Conservation (phyloP, 2,797 vertebrate genomes). For the Aldrovandia affinis region DNA sequence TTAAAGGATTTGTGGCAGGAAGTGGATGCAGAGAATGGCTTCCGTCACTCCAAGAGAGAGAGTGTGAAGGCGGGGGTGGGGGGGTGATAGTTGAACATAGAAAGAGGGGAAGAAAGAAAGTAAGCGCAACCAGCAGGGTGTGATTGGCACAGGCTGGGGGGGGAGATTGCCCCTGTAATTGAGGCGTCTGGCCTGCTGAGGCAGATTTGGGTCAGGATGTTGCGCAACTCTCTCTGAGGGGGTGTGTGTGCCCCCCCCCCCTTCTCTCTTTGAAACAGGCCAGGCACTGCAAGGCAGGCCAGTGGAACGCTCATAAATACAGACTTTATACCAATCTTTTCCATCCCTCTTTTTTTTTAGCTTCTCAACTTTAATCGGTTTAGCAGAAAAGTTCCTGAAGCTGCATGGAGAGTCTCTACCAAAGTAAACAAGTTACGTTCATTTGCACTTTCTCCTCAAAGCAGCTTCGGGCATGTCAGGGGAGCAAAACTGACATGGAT, state of each 20-base stretch:
- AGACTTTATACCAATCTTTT: slow-evolving; percentile 19
- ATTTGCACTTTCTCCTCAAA: too few species aligned
- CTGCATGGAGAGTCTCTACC: slow-evolving; percentile 1
- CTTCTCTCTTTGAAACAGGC: too few species aligned
- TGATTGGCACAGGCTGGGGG: neutral
- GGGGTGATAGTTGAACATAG: neutral
- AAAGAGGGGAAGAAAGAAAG: slow-evolving; percentile 16
- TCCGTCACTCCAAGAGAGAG: neutral
- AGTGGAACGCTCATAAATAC: neutral
- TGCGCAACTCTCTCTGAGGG: neutral
- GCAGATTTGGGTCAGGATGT: neutral
- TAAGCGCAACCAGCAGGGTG: neutral
- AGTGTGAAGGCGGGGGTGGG: too few species aligned
- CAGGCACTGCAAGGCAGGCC: neutral
- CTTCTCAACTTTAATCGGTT: slow-evolving; percentile 10
- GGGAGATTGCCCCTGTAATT: neutral
- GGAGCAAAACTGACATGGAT: too few species aligned
- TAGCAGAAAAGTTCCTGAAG: slow-evolving; percentile 3
- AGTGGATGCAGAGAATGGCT: neutral
- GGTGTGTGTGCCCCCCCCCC: neutral
- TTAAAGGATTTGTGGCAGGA: neutral
- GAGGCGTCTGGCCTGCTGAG: neutral
- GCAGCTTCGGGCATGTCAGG: too few species aligned
- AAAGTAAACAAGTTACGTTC: neutral
- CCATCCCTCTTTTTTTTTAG: neutral